phyloP scores from a whole-genome alignment of 2,888 invertebrate species.

The Dicranocentrus wangi region DNA sequence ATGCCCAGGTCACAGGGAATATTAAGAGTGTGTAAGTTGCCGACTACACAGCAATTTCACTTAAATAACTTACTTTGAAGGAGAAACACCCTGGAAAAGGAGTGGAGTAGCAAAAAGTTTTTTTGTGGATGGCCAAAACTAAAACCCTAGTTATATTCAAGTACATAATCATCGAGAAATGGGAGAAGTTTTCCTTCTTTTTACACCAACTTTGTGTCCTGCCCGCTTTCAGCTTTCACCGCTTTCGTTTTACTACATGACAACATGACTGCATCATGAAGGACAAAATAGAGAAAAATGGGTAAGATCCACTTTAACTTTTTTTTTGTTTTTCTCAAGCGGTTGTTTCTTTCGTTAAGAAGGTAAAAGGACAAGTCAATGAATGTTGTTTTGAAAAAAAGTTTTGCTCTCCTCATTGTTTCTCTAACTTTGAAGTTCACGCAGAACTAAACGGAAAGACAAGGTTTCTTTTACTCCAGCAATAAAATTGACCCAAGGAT shows the following conservation, averaged over 20 bases:
- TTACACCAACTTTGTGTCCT: not conserved
- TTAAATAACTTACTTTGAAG: conserved; percentile 14
- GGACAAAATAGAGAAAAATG: conserved; percentile 14
- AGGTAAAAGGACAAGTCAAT: not conserved
- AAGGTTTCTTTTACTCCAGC: not conserved
- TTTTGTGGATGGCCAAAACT: not conserved
- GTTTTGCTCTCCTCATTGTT: no score
- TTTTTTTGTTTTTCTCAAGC: conserved; percentile 11
- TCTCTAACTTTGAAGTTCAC: conserved; percentile 6
- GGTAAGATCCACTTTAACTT: conserved; percentile 8
- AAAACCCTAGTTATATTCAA: conserved; percentile 15
- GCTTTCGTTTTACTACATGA: conserved; percentile 6
- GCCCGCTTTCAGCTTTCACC: not conserved
- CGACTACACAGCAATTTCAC: conserved; percentile 16
- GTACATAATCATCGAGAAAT: conserved; percentile 32
- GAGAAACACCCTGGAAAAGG: not conserved
- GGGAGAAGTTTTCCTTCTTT: conserved; percentile 35
- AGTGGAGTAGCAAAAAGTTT: not conserved
- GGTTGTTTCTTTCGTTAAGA: not conserved
- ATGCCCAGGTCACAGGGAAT: conserved; percentile 17
- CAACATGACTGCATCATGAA: conserved; percentile 5
- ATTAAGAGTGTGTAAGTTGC: conserved; percentile 12
- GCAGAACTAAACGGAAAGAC: not conserved
- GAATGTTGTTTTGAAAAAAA: not conserved
- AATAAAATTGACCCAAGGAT: conserved; percentile 3